Percentiles rank a stretch among this genome's conserved stretches.
phyloP scores from a whole-genome alignment of 2,113 vertebrate genomes.

The Dendropsophus ebraccatus region DNA sequence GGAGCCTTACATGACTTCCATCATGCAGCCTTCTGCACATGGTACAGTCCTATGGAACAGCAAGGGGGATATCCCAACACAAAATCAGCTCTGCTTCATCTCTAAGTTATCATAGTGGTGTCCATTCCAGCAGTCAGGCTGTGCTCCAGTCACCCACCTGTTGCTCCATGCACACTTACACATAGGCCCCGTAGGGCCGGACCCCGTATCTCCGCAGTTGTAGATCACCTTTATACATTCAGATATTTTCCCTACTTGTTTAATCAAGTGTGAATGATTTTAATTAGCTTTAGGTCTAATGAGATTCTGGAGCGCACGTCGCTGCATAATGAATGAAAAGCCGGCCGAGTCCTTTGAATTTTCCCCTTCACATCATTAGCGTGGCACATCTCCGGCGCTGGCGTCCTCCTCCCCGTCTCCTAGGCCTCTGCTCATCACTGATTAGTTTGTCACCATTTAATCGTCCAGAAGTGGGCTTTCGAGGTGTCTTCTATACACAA shows the following conservation, averaged over 20 bases:
- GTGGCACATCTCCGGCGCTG: conserved; percentile 6
- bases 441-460: conserved; percentile 37
- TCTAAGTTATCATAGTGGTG: not conserved
- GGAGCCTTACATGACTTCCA: not conserved
- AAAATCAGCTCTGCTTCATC: not conserved
- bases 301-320: conserved; percentile 40
- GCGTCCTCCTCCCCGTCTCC: not conserved
- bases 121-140: not conserved
- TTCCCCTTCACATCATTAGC: conserved; percentile 44
- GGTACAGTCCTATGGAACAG: too few relatives aligned
- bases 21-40: not conserved
- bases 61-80: too few relatives aligned
- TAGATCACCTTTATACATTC: conserved; percentile 44
- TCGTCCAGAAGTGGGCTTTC: conserved; percentile 1
- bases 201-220: not conserved
- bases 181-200: not conserved
- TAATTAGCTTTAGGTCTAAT: conserved; percentile 57
- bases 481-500: not conserved
- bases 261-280: conserved; percentile 53
- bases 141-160: conserved; percentile 23
- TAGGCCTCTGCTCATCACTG: not conserved
- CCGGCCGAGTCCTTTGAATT: conserved; percentile 23
- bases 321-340: conserved; percentile 48
- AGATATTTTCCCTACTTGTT: conserved; percentile 39
- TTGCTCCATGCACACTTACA: not conserved